A percentile compares a stretch with the other conserved stretches of the same genome.
Conservation (phyloP, 2,888 invertebrate genomes). For the Gerris lacustris region DNA sequence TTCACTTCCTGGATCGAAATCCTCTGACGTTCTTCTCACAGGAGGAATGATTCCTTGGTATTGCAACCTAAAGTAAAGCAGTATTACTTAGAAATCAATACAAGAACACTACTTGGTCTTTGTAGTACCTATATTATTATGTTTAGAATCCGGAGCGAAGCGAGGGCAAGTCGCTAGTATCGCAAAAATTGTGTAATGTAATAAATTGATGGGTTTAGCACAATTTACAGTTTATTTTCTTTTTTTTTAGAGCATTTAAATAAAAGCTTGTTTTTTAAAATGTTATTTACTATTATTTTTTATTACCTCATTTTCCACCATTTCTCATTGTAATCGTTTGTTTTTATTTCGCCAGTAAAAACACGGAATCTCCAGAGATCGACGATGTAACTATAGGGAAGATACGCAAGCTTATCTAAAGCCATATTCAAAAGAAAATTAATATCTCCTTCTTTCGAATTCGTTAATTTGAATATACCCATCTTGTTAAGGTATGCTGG, state of each 20-base stretch:
- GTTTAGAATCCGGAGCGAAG: too few species aligned
- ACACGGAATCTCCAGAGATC: constrained; percentile 18
- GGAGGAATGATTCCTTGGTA: constrained; percentile 19
- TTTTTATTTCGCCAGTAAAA: constrained; percentile 18
- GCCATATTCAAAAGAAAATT: constrained; percentile 15
- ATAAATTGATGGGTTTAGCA: too few species aligned
- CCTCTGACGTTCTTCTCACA: constrained; percentile 14
- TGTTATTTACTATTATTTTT: too few species aligned
- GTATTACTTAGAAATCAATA: background rate
- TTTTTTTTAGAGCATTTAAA: background rate
- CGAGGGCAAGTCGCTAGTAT: too few species aligned
- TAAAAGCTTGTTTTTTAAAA: background rate
- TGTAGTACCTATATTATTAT: background rate
- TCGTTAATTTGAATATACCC: background rate
- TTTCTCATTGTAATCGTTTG: constrained; percentile 15
- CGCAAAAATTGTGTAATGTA: too few species aligned
- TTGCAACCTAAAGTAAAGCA: background rate
- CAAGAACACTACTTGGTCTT: background rate
- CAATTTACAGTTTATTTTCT: background rate
- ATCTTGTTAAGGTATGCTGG: background rate
- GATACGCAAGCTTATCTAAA: constrained; percentile 18
- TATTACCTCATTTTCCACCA: constrained; percentile 20
- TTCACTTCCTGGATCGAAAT: constrained; percentile 18
- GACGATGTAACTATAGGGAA: constrained; percentile 18
- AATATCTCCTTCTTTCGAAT: constrained; percentile 12